A percentile compares a stretch with the other conserved stretches of the same genome.
These are phyloP conservation scores for Cephus pulcher DNA, from an alignment of 2,888 invertebrate genomes.

Conservation along the genomic window DNA sequence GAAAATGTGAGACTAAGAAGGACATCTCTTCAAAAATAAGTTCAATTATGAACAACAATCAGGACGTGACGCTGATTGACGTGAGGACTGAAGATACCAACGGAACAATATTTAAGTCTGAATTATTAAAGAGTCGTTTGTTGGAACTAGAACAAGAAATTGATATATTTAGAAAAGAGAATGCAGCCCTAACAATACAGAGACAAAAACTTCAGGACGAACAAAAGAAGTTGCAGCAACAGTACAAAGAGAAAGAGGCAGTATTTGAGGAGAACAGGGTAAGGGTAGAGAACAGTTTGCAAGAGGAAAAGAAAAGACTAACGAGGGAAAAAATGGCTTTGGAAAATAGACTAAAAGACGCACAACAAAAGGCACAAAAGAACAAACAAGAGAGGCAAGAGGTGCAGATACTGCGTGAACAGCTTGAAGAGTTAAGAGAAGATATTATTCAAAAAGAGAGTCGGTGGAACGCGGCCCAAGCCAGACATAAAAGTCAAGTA, in stretches of 20 bases:
- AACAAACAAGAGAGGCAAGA: conserved; percentile 79
- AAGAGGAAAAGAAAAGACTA: conserved; percentile 78
- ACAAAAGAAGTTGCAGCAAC: conserved; percentile 69
- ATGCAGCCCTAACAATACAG: conserved; percentile 64
- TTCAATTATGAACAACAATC: too few relatives aligned
- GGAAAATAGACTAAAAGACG: conserved; percentile 76
- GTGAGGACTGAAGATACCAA: conserved; percentile 66
- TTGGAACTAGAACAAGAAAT: conserved; percentile 76
- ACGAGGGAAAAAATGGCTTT: conserved; percentile 75
- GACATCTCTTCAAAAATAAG: too few relatives aligned
- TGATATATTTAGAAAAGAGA: conserved; percentile 69
- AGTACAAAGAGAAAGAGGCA: conserved; percentile 71
- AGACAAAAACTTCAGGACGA: conserved; percentile 66
- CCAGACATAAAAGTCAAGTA: conserved; percentile 79
- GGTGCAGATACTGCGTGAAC: conserved; percentile 73
- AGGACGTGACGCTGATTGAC: too few relatives aligned
- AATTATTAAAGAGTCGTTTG: conserved; percentile 73
- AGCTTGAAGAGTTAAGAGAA: conserved; percentile 75
- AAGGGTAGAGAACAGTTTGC: conserved; percentile 74
- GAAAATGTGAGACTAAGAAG: too few relatives aligned
- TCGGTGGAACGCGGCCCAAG: conserved; percentile 78
- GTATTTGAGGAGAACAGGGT: conserved; percentile 74
- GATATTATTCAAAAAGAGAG: conserved; percentile 80
- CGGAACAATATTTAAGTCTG: conserved; percentile 69
- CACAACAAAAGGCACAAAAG: conserved; percentile 72